Evolutionary conservation across 2,113 vertebrate genomes (phyloP), one percentile per base, ranked within the genome.

Genomic region (Columbina picui): DNA sequence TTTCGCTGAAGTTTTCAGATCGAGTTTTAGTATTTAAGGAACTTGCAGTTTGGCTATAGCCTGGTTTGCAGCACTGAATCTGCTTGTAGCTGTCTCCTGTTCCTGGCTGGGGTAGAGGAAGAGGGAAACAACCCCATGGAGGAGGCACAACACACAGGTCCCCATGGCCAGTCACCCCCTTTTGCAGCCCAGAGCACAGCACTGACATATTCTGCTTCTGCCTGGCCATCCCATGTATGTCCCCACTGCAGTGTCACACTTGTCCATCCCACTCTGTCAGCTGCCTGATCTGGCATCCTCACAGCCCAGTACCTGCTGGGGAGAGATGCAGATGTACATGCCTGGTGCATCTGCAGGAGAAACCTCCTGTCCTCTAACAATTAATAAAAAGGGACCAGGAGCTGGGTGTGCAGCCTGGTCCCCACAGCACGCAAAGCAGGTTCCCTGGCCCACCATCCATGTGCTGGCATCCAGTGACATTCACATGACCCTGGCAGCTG

Each of bases 291-390:
- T 36, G n/a, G 55, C 43, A 45, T 36, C 84, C 43, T 67, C 3
- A 0, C 41, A 71, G 47, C 43, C 63, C 0, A 0, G 47, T 22
- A 23, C 18, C 55, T 39, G 39, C 26, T n/a, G 43, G 32, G 53
- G 63, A 36, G 61, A 87, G 59, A 69, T 18, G 34, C 30, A 29
- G 3, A 0, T 2, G 7, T n/a, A 23, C 1, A 0, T 34, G 14
- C 22, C 1, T 3, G 7, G 50, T 59, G n/a, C 67, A 29, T 67
- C 45, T 64, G 32, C 41, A 57, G 43, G 47, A 36, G 29, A 74
- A 86, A 41, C 30, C 57, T 63, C 56, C 74, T 7, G 9, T 59
- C n/a, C n/a, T 53, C 90, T 30, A n/a, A n/a, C 12, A 4, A 45
- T 50, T 30, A 77, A 91, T 68, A 79, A 65, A 84, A 77, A 39